Evolutionary conservation across 2,113 vertebrate genomes (phyloP), one percentile per base, ranked within the genome.

Genomic region (Heptranchias perlo): DNA sequence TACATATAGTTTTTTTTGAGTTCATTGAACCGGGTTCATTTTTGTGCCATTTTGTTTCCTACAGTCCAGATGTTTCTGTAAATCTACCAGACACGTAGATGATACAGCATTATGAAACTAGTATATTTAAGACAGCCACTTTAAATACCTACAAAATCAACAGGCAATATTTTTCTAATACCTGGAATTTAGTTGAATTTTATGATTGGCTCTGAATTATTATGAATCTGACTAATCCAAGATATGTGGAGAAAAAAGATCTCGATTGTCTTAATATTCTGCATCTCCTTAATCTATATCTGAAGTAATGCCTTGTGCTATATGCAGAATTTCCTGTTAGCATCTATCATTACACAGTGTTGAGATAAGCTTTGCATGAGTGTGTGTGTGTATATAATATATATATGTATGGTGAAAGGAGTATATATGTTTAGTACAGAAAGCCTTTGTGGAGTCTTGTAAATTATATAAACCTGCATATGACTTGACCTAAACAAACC

Each of bases 371-470:
- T 92, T 78, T 78, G 61, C 58, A 61, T n/a, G 31, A 5, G 5
- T 96, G 28, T 96, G 49, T 67, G 23, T 69, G 87, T 96, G 96
- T 96, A 69, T 21, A 23, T 44, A 0, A 76, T 84, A 96, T 96
- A 96, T 96, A 96, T 96, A 16, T 39, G n/a, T 97, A 96, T 96
- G 96, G 87, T 96, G 89, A 96, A 96, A 96, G 61, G 69, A 96
- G 96, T 96, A 95, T 97, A 96, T 96, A 96, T 35, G 65, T 49
- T 95, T 67, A 96, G 97, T 97, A 97, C 96, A 97, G 96, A 97
- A 97, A 97, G 97, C 97, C 97, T 97, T 96, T 97, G 96, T 87
- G 96, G 96, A 96, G 96, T 96, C 97, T 96, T 97, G 96, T 97
- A 97, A n/a, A 97, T 96, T 96, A 97, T 96, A 96, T 96, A 69